Percentiles rank a stretch among this genome's conserved stretches.
Evolutionary conservation across 2,113 vertebrate species (phyloP).

Genomic region (Epinephelus moara): DNA sequence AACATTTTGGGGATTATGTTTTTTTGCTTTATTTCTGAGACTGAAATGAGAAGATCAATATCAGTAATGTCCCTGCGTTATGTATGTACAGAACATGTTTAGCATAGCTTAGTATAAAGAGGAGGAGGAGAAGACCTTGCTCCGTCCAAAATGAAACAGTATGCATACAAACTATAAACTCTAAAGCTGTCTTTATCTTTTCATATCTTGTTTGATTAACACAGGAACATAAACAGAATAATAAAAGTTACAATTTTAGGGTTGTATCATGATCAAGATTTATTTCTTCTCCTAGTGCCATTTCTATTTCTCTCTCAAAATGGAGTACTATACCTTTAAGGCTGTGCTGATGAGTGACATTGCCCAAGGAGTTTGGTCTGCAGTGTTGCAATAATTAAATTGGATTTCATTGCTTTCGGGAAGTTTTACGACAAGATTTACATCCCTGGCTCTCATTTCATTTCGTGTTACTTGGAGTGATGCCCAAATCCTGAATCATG

Average conservation of each 20-base stretch:
- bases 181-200: no score
- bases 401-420: constrained; percentile 8
- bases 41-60: background rate
- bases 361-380: constrained; percentile 11
- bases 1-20: background rate
- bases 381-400: constrained; percentile 26
- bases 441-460: constrained; percentile 20
- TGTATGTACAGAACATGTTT: background rate
- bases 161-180: no score
- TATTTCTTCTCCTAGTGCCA: background rate
- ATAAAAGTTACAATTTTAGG: background rate
- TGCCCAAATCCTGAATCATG: constrained; percentile 27
- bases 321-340: background rate
- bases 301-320: background rate
- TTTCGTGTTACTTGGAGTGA: constrained; percentile 17
- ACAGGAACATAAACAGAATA: background rate
- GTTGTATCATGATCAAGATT: background rate
- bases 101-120: no score
- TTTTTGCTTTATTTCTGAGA: no score
- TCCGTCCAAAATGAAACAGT: no score
- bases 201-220: background rate
- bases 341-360: constrained; percentile 4
- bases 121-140: no score
- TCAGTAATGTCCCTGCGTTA: background rate
- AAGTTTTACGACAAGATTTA: constrained; percentile 34